Percentiles rank a stretch among this genome's conserved stretches.
phyloP scores from a whole-genome alignment of 2,797 vertebrate species.

The Smutsia temminckii region DNA sequence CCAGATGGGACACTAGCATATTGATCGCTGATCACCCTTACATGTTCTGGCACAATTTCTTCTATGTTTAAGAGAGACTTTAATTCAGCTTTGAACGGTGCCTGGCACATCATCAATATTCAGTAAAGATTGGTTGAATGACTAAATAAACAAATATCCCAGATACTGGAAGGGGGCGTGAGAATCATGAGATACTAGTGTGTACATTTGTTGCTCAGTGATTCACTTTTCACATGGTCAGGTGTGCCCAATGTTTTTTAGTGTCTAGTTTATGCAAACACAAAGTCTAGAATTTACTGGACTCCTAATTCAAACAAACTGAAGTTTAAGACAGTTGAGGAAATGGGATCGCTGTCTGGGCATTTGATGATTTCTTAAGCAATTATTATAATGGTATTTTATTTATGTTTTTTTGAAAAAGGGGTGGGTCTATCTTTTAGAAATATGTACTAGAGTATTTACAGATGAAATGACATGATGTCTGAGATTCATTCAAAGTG shows the following conservation, averaged over 20 bases:
- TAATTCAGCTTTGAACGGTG: background rate
- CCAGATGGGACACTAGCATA: rapidly evolving
- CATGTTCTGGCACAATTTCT: background rate
- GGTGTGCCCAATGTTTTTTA: background rate
- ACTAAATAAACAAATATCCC: background rate
- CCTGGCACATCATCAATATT: background rate
- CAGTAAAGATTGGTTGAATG: background rate
- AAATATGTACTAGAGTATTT: background rate
- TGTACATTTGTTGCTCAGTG: rapidly evolving
- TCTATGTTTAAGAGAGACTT: background rate
- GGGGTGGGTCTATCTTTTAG: background rate
- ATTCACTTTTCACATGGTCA: background rate
- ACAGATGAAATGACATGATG: background rate
- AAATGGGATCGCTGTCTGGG: background rate
- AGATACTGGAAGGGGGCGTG: no score
- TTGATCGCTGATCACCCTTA: background rate
- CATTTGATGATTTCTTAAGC: background rate
- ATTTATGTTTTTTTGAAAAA: background rate
- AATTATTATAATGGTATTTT: background rate
- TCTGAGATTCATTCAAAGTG: background rate
- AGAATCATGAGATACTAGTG: background rate
- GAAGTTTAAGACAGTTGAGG: background rate
- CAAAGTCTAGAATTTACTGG: background rate
- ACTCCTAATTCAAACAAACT: background rate
- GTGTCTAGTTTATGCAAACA: background rate